Evolutionary conservation across 2,888 invertebrate species (phyloP).

Genomic region (Harpalus rubripes): DNA sequence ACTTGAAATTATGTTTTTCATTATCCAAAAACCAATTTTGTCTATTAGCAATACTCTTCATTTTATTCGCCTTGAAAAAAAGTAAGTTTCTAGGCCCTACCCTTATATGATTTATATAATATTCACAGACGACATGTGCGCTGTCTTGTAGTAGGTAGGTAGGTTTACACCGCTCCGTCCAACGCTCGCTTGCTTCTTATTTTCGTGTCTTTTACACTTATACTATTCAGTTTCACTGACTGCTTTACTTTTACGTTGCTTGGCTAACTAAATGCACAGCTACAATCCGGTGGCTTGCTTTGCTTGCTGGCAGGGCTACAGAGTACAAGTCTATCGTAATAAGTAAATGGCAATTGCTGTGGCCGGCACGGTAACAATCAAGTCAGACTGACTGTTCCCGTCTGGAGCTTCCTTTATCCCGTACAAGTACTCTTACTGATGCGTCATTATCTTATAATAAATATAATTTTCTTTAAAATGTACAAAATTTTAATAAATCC

Average conservation of each 20-base stretch:
- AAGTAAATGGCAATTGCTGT: conserved; percentile 63
- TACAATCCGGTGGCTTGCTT: conserved; percentile 36
- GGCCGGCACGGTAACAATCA: conserved; percentile 51
- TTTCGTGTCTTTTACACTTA: conserved; percentile 9
- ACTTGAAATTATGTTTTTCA: too few species aligned
- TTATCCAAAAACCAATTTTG: too few species aligned
- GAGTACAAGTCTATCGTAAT: conserved; percentile 57
- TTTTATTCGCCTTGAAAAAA: too few species aligned
- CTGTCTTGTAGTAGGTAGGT: conserved; percentile 46
- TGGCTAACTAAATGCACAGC: conserved; percentile 50
- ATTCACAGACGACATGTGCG: conserved; percentile 64
- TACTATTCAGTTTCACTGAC: conserved; percentile 25
- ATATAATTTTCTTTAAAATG: conserved; percentile 65
- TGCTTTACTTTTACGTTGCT: conserved; percentile 9
- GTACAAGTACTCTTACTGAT: conserved; percentile 38
- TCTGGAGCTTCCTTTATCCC: background rate
- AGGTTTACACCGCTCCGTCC: conserved; percentile 33
- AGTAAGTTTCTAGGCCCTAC: too few species aligned
- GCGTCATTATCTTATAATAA: conserved; percentile 63
- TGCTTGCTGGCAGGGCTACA: conserved; percentile 34
- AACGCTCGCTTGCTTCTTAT: conserved; percentile 10
- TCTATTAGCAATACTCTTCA: too few species aligned
- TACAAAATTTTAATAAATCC: conserved; percentile 67
- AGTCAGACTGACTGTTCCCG: conserved; percentile 45
- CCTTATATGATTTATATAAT: conserved; percentile 60